Evolutionary conservation across 2,113 vertebrate genomes (phyloP), one percentile per base, ranked within the genome.

Genomic region (Bos javanicus): DNA sequence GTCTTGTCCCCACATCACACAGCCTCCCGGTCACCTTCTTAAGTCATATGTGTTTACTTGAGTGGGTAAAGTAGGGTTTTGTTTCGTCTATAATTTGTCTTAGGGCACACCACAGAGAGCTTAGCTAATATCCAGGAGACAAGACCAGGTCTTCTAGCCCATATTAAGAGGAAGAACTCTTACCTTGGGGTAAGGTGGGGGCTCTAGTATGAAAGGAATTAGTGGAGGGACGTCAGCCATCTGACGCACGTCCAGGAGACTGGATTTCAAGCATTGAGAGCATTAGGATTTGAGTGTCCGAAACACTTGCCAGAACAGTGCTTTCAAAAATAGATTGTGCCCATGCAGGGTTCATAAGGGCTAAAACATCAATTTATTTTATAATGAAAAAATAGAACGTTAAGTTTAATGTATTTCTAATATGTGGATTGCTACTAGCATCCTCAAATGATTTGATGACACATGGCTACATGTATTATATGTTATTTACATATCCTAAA

Each of bases 71-170:
- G 48, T 59, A 59, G 50, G 14, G 46, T 83, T 91, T 91, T 86
- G 56, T 97, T 92, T 97, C 57, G 57, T 90, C 25, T 92, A 12
- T 74, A 33, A 87, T 85, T 91, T 96, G 43, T 54, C 56, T 48
- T 60, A 83, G 43, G 46, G 46, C 16, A 95, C 93, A 91, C 84
- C 71, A 64, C 84, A 87, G 50, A 92, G 15, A 60, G 11, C 17
- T 59, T 92, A 36, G 8, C 36, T 97, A 83, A 74, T 84, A 83
- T 64, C 50, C 43, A 2, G 13, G 46, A 91, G 85, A 64, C 71
- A 43, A 89, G n/a, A 36, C 48, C 8, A 91, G 71, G 92, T 43
- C 36, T 57, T 80, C n/a, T 57, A 90, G 17, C 6, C 7, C 30
- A 14, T 78, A 60, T 33, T 30, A 64, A 84, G 28, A 92, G 62